phyloP scores from a whole-genome alignment of 2,113 vertebrate genomes.

The Onychostoma macrolepis region DNA sequence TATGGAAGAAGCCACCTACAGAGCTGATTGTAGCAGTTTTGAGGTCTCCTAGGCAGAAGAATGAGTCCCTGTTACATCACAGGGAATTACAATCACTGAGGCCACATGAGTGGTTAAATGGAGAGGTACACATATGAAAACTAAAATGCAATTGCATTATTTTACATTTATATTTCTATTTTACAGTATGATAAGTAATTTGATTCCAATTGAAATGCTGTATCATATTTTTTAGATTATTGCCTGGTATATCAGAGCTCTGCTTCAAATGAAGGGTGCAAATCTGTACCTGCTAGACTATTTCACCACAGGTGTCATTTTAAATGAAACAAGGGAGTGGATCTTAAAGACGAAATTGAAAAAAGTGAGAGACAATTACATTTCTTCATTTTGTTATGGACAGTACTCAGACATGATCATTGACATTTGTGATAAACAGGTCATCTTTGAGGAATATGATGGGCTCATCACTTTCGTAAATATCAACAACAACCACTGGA shows the following conservation, averaged over 20 bases:
- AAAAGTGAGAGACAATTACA: background rate
- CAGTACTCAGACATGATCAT: background rate
- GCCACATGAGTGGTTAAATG: too few relatives aligned
- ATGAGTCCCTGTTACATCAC: too few relatives aligned
- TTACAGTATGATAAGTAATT: too few relatives aligned
- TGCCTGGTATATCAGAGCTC: background rate
- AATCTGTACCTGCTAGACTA: background rate
- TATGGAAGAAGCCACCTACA: too few relatives aligned
- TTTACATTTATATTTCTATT: too few relatives aligned
- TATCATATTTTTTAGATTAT: too few relatives aligned
- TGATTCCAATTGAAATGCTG: too few relatives aligned
- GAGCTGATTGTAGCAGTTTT: too few relatives aligned
- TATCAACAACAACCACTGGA: background rate
- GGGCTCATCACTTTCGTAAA: background rate
- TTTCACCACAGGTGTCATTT: background rate
- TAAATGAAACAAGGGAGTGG: background rate
- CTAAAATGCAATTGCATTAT: too few relatives aligned
- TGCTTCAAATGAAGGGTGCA: background rate
- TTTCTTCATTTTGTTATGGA: background rate
- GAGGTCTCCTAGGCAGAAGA: too few relatives aligned
- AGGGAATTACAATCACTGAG: too few relatives aligned
- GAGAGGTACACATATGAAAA: too few relatives aligned
- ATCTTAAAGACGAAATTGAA: background rate
- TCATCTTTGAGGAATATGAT: background rate
- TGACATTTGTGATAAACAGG: background rate